phyloP scores from a whole-genome alignment of 2,113 vertebrate genomes.

The Saccopteryx bilineata region DNA sequence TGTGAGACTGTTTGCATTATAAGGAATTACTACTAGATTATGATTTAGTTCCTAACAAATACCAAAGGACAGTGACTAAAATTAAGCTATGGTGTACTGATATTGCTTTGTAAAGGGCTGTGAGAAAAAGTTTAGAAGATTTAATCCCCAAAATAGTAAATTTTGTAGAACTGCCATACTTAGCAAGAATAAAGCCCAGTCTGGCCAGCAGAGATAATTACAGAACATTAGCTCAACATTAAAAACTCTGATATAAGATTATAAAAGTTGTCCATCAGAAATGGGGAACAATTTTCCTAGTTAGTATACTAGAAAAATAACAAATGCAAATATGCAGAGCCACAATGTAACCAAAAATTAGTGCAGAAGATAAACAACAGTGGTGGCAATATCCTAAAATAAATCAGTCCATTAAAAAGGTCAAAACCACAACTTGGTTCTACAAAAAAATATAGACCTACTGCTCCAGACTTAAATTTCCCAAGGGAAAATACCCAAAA shows the following conservation, averaged over 20 bases:
- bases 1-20: neutral
- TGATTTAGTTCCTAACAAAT: neutral
- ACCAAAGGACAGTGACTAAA: neutral
- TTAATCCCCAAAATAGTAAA: neutral
- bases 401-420: neutral
- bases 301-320: neutral
- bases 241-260: neutral
- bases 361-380: neutral
- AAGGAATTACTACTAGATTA: neutral
- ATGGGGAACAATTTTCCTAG: neutral
- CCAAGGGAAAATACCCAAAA: neutral
- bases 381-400: neutral
- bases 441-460: neutral
- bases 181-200: neutral
- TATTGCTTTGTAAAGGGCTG: neutral
- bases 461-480: neutral
- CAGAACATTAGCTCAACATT: neutral
- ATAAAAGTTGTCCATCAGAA: slow-evolving; percentile 5
- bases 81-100: neutral
- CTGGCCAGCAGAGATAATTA: neutral
- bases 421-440: neutral
- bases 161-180: neutral
- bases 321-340: neutral
- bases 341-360: neutral
- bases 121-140: neutral